Evolutionary conservation across 2,113 vertebrate species (phyloP).

Genomic region (Dermatemys mawii): DNA sequence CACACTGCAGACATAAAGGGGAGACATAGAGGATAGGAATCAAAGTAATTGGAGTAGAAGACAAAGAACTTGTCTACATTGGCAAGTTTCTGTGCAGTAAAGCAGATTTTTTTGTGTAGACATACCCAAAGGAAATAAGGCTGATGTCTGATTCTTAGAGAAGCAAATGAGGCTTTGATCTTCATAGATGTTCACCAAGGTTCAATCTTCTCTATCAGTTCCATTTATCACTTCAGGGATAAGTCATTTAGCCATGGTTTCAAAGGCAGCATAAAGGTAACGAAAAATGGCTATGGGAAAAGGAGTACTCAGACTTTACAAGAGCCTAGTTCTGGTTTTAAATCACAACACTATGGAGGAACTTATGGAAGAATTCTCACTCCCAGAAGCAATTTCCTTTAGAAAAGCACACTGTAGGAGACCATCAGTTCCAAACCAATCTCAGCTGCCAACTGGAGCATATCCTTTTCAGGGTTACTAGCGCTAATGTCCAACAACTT

Average conservation of each 20-base stretch:
- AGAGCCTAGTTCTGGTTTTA: neutral
- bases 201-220: no score
- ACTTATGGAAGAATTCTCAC: neutral
- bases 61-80: neutral
- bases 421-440: neutral
- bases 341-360: neutral
- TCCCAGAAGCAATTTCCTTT: neutral
- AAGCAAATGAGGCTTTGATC: no score
- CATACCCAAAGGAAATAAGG: no score
- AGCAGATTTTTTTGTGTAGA: no score
- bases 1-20: neutral
- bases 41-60: neutral
- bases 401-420: neutral
- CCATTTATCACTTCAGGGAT: neutral
- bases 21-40: neutral
- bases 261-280: neutral
- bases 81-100: no score
- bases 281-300: neutral
- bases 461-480: neutral
- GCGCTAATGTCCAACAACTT: no score
- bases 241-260: neutral
- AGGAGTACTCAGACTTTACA: neutral
- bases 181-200: no score
- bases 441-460: neutral
- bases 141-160: no score